Percentiles rank a stretch among this genome's conserved stretches.
These are phyloP conservation scores for Carollia perspicillata DNA, from an alignment of 2,113 vertebrate species.

Conservation along the genomic window DNA sequence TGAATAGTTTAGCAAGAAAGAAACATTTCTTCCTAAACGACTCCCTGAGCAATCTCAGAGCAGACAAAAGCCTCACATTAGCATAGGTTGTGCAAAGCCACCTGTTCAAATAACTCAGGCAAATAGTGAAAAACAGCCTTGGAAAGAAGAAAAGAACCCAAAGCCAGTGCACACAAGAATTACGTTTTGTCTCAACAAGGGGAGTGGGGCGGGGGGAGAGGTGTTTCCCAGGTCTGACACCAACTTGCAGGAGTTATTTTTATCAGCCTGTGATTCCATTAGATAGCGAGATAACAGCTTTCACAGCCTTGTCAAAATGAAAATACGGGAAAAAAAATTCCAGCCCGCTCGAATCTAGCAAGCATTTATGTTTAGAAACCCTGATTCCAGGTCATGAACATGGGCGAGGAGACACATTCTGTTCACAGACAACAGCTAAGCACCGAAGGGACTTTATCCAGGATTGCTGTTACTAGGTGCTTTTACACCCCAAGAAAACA, in stretches of 20 bases:
- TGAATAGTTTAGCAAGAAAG: slow-evolving; percentile 49
- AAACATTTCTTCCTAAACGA: background rate
- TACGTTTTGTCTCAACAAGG: background rate
- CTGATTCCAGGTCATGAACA: slow-evolving; percentile 29
- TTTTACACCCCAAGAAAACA: slow-evolving; percentile 41
- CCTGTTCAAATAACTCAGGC: slow-evolving; percentile 73
- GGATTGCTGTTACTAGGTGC: background rate
- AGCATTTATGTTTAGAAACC: slow-evolving; percentile 2
- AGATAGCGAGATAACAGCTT: slow-evolving; percentile 45
- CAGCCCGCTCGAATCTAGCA: background rate
- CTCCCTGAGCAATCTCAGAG: slow-evolving; percentile 7
- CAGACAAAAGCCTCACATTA: slow-evolving; percentile 58
- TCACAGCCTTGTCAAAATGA: slow-evolving; percentile 41
- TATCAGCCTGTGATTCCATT: slow-evolving; percentile 45
- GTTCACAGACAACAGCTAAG: background rate
- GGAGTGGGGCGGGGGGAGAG: background rate
- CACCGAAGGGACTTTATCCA: background rate
- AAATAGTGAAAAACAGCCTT: slow-evolving; percentile 39
- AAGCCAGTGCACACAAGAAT: slow-evolving; percentile 39
- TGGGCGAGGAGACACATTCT: background rate
- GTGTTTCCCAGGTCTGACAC: background rate
- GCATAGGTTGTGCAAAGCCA: slow-evolving; percentile 61
- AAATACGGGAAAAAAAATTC: background rate
- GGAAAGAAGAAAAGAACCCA: slow-evolving; percentile 56
- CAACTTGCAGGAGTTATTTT: slow-evolving; percentile 30